Conservation (phyloP, 2,113 vertebrate genomes). For the Chrysochloris asiatica region DNA sequence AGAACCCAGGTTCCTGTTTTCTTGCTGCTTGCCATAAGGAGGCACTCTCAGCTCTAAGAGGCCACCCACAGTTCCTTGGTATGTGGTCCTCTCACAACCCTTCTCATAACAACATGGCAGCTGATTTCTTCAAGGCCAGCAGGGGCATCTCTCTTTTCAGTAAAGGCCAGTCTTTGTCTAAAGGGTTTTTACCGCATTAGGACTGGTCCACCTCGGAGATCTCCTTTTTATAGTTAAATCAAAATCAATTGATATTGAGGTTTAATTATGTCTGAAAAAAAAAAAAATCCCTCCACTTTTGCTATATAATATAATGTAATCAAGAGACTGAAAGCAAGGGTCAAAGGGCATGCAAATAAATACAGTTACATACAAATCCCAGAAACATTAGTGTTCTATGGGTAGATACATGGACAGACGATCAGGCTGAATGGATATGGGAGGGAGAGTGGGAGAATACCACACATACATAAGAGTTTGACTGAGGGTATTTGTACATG, state of each 20-base stretch:
- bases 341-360: too few species aligned
- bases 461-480: too few species aligned
- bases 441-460: too few species aligned
- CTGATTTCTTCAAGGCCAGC: not conserved
- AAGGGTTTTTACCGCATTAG: not conserved
- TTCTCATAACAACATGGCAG: not conserved
- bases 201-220: not conserved
- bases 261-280: not conserved
- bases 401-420: too few species aligned
- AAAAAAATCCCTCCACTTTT: not conserved
- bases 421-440: too few species aligned
- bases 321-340: not conserved
- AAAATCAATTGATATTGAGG: not conserved
- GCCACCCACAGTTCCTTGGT: not conserved
- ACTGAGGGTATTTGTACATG: too few species aligned
- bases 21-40: not conserved
- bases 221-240: not conserved
- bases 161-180: not conserved
- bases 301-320: not conserved
- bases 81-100: fast-evolving
- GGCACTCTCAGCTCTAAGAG: not conserved
- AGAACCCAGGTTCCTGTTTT: not conserved
- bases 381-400: too few species aligned
- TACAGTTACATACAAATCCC: too few species aligned
- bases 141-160: not conserved